Base-by-base conservation (phyloP, 2,888 invertebrate genomes). In the Sphecodes monilicornis region DNA sequence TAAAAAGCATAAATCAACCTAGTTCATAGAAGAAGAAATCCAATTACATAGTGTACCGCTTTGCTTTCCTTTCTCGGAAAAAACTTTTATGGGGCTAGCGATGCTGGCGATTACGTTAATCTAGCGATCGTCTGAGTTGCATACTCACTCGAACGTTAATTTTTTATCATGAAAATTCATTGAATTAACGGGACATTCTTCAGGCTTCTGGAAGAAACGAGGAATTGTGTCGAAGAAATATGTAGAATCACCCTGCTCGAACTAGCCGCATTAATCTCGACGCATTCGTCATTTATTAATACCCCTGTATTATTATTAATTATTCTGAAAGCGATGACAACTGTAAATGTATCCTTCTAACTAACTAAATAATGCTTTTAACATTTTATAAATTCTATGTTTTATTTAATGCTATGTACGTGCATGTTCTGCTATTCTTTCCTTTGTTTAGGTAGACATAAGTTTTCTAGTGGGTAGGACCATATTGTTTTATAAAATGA, bases 1-100 rank as follows among this genome's bases (percentile, higher is more conserved):
- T 18, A 70, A 78, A 74, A 84, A 75, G 75, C 18, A 39, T 68
- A 66, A 81, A 79, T 82, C 50, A 68, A 46, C 68, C 70, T 64
- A 66, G 64, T 85, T 87, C 80, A 74, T 69, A 78, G 85, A 85
- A 78, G 80, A 88, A 80, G 82, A 78, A 82, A 81, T 88, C 79
- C 77, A 85, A 85, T 86, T 83, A 82, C 76, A 78, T 64, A 57
- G 77, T 36, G 76, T 77, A 66, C 70, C 60, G 72, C 41, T 73
- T 76, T 64, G 76, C 66, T 80, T 71, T 76, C 74, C 54, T 74
- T 68, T 26, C 72, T 50, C 46, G 69, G 74, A 41, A 82, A 73
- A 76, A 80, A 86, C 79, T 50, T 76, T 76, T 73, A 57, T 77
- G 79, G 71, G 36, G 29, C 68, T 16, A 46, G 43, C 69, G 71